Evolutionary conservation across 2,113 vertebrate species (phyloP), one percentile per base, ranked within the genome.

Genomic region (Arothron firmamentum): DNA sequence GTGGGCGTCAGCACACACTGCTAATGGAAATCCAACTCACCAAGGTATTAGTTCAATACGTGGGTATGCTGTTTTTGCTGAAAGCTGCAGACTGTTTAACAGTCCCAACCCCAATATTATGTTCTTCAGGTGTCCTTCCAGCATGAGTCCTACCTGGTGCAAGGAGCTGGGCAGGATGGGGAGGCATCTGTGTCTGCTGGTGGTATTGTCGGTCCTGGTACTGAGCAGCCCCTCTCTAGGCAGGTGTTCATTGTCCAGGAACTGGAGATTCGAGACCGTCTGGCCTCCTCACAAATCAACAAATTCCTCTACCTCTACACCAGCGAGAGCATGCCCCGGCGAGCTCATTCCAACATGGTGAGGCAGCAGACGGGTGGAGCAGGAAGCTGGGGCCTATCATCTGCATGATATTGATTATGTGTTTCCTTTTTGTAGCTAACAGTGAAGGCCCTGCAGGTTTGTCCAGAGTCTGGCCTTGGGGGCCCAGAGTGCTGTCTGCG

Each of bases 11-110:
- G 65, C 95, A 96, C 74, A 84, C 91, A 0, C 80, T 94, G 52
- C 90, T 96, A 55, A 94, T 96, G 94, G 95, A 96, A 87, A 94
- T 96, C 66, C 95, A 96, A 78, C 91, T 96, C 53, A 95, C 91
- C 59, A 96, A 96, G 92, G 95, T 93, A 62, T 45, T 53, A 61
- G 45, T 2, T 1, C 20, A 16, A 13, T 7, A 5, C 13, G 10
- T 50, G 17, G 49, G 10, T 23, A 1, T 3, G 6, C 15, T 49
- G 17, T 17, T 6, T 13, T 38, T 47, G 45, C 45, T 16, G 45
- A 47, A 47, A n/a, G 15, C 16, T 17, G 45, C 15, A 47, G 45
- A 2, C 6, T 16, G 45, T 17, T 6, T 46, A 17, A 5, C 5
- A 2, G 45, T 47, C 45, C n/a, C 15, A 16, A 7, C n/a, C n/a